Evolutionary conservation across 2,797 vertebrate genomes (phyloP).

Genomic region (Lagodon rhomboides): DNA sequence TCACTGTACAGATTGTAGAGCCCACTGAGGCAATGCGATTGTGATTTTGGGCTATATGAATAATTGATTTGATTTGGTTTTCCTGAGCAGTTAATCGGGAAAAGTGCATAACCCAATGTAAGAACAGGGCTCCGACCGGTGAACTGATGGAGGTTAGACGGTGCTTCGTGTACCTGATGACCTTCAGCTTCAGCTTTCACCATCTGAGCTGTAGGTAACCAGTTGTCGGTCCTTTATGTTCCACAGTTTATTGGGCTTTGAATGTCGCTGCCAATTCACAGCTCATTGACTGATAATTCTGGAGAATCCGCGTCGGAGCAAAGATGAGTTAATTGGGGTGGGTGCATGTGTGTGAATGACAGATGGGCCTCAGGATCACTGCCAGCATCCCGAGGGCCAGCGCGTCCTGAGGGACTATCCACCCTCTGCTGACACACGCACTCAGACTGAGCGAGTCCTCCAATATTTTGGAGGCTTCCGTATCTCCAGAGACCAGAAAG

Average conservation of each 20-base stretch:
- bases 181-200: not conserved
- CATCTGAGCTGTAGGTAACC: not conserved
- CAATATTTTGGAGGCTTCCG: constrained; percentile 28
- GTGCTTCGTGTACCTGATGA: not conserved
- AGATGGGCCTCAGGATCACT: constrained; percentile 50
- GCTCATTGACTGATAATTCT: constrained; percentile 39
- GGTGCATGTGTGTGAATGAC: constrained; percentile 40
- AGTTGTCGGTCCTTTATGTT: constrained; percentile 5
- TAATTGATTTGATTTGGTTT: too few species aligned
- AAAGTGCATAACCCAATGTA: not conserved
- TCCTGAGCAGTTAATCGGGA: not conserved
- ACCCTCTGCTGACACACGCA: constrained; percentile 9
- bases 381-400: constrained; percentile 41
- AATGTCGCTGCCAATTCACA: constrained; percentile 36
- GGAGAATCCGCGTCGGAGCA: constrained; percentile 9
- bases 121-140: not conserved
- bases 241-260: constrained; percentile 20
- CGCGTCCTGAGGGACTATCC: constrained; percentile 23
- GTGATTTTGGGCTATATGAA: too few species aligned
- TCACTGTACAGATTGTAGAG: too few species aligned
- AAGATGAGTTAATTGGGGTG: constrained; percentile 34
- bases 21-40: too few species aligned
- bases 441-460: constrained; percentile 1
- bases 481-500: constrained; percentile 53
- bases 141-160: not conserved